phyloP scores from a whole-genome alignment of 2,888 invertebrate species.

The Drosophila bunnanda region DNA sequence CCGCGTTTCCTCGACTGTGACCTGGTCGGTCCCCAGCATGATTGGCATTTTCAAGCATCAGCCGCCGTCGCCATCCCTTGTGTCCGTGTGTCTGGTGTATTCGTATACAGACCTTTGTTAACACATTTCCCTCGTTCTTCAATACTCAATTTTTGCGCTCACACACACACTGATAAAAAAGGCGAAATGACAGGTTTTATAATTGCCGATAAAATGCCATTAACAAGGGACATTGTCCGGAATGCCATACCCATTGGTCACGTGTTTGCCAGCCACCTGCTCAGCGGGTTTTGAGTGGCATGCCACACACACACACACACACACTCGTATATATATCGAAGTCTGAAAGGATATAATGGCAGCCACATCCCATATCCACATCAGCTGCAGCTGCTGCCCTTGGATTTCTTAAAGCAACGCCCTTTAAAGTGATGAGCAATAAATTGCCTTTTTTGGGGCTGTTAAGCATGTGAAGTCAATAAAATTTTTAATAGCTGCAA shows the following conservation, averaged over 20 bases:
- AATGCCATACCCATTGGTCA: slow-evolving; percentile 48
- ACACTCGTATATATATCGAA: background rate
- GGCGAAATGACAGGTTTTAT: slow-evolving; percentile 72
- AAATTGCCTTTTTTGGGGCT: slow-evolving; percentile 44
- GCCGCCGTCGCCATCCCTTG: slow-evolving; percentile 15
- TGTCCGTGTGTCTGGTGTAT: slow-evolving; percentile 31
- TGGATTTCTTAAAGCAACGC: slow-evolving; percentile 25
- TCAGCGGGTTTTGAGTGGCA: slow-evolving; percentile 39
- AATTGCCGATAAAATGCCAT: slow-evolving; percentile 76
- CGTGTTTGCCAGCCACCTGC: slow-evolving; percentile 50
- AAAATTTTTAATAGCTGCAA: slow-evolving; percentile 61
- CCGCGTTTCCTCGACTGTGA: slow-evolving; percentile 6
- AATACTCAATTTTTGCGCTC: slow-evolving; percentile 33
- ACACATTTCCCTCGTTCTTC: slow-evolving; percentile 37
- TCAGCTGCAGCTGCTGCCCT: slow-evolving; percentile 39
- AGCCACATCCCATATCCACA: slow-evolving; percentile 22
- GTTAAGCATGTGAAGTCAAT: slow-evolving; percentile 56
- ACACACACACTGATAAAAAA: slow-evolving; percentile 62
- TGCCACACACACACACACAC: slow-evolving; percentile 9
- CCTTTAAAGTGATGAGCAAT: slow-evolving; percentile 36
- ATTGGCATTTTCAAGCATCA: slow-evolving; percentile 71
- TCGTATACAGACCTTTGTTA: slow-evolving; percentile 41
- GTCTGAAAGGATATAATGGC: slow-evolving; percentile 18
- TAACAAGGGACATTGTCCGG: slow-evolving; percentile 53
- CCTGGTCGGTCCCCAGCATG: slow-evolving; percentile 53